Evolutionary conservation across 2,888 invertebrate genomes (phyloP).

Genomic region (Brachypalpus laphriformis): DNA sequence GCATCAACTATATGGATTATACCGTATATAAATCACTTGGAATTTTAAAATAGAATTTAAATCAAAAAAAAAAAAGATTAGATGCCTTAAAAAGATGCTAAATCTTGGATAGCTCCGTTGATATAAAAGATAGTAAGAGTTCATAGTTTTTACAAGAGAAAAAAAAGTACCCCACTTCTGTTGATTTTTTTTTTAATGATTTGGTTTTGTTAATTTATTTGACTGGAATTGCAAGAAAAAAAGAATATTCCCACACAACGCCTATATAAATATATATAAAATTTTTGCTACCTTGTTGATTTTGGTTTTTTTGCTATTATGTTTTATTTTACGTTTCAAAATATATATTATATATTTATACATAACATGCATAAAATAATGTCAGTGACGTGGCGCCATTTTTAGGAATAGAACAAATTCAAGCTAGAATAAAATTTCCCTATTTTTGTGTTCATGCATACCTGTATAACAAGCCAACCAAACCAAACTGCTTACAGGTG

Average conservation of each 20-base stretch:
- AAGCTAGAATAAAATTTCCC: constrained; percentile 66
- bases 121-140: constrained; percentile 28
- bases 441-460: constrained; percentile 57
- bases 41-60: no score
- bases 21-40: no score
- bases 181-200: constrained; percentile 47
- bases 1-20: no score
- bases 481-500: constrained; percentile 81
- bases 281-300: constrained; percentile 69
- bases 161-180: constrained; percentile 46
- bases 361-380: constrained; percentile 40
- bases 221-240: constrained; percentile 61
- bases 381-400: constrained; percentile 53
- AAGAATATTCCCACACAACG: constrained; percentile 57
- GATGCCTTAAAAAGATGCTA: background rate
- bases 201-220: constrained; percentile 58
- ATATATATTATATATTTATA: constrained; percentile 45
- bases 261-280: constrained; percentile 54
- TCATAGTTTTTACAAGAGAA: constrained; percentile 28
- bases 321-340: constrained; percentile 54
- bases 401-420: constrained; percentile 59
- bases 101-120: constrained; percentile 46
- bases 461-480: constrained; percentile 73
- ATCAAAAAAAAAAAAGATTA: background rate
- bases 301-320: constrained; percentile 63